A percentile compares a stretch with the other conserved stretches of the same genome.
Evolutionary conservation across 2,797 vertebrate genomes (phyloP).

Genomic region (Parambassis ranga): DNA sequence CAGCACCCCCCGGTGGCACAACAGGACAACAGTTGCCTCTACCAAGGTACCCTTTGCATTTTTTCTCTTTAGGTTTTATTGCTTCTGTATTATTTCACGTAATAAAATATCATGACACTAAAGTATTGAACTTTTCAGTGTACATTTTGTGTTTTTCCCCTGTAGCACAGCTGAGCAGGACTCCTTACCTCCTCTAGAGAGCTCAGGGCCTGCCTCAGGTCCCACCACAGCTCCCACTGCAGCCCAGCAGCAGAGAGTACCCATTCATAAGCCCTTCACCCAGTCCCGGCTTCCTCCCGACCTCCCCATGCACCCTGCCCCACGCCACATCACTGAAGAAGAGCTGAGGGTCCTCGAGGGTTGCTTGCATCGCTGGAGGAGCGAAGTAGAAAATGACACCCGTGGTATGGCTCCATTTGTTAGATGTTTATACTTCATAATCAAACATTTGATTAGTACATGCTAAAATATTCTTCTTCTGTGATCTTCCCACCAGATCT

Average conservation of each 20-base stretch:
- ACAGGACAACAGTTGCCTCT: conserved; percentile 79
- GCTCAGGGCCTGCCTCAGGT: conserved; percentile 58
- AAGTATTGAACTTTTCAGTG: too few species aligned
- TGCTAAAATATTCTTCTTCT: background rate
- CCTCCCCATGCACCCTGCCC: conserved; percentile 97
- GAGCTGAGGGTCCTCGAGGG: conserved; percentile 94
- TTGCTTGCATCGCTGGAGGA: conserved; percentile 98
- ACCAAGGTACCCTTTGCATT: too few species aligned
- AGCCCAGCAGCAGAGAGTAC: conserved; percentile 84
- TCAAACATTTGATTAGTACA: background rate
- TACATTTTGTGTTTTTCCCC: background rate
- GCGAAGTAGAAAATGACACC: conserved; percentile 96
- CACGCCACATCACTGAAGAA: conserved; percentile 93
- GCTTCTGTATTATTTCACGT: too few species aligned
- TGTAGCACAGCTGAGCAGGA: conserved; percentile 87
- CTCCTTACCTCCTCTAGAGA: conserved; percentile 73
- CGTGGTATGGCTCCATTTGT: conserved; percentile 78
- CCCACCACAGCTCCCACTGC: conserved; percentile 35
- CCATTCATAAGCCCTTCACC: conserved; percentile 96
- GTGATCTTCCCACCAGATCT: conserved; percentile 81
- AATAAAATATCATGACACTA: too few species aligned
- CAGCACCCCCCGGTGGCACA: conserved; percentile 84
- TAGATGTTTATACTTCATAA: background rate
- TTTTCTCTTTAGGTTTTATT: too few species aligned
- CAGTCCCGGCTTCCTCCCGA: conserved; percentile 94